Evolutionary conservation across 2,113 vertebrate species (phyloP).

Genomic region (Trochalopteron elliotii): DNA sequence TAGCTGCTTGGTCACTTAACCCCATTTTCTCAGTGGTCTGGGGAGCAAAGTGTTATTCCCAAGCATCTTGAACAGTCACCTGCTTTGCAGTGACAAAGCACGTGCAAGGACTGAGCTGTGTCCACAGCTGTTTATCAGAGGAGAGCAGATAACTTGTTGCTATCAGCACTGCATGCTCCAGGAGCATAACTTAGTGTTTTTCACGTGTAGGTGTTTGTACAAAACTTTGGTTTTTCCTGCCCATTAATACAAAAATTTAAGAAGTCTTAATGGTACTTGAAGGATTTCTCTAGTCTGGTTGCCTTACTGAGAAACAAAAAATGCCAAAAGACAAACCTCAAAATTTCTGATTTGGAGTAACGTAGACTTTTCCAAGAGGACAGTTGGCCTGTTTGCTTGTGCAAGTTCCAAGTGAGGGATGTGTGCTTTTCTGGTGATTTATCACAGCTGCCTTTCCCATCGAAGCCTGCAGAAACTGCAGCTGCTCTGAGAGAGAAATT

Average conservation of each 20-base stretch:
- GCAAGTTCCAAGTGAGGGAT: background rate
- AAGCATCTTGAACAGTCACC: background rate
- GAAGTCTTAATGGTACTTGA: background rate
- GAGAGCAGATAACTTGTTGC: background rate
- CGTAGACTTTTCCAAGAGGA: background rate
- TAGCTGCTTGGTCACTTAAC: background rate
- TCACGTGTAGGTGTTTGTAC: background rate
- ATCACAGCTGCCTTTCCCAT: background rate
- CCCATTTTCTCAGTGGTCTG: background rate
- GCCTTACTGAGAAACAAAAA: background rate
- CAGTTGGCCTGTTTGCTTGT: background rate
- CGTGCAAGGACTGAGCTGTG: background rate
- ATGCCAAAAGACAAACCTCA: background rate
- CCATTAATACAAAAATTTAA: background rate
- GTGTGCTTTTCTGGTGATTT: background rate
- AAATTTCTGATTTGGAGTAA: background rate
- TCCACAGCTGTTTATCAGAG: slow-evolving; percentile 29
- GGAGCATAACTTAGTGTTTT: background rate
- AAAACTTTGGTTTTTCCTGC: background rate
- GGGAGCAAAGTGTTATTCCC: background rate
- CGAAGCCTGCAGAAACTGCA: background rate
- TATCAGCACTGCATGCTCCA: background rate
- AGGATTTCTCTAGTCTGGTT: background rate
- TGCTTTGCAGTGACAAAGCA: background rate
- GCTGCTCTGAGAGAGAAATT: background rate